A percentile compares a stretch with the other conserved stretches of the same genome.
phyloP scores from a whole-genome alignment of 2,797 vertebrate genomes.

The Channallabes apus region DNA sequence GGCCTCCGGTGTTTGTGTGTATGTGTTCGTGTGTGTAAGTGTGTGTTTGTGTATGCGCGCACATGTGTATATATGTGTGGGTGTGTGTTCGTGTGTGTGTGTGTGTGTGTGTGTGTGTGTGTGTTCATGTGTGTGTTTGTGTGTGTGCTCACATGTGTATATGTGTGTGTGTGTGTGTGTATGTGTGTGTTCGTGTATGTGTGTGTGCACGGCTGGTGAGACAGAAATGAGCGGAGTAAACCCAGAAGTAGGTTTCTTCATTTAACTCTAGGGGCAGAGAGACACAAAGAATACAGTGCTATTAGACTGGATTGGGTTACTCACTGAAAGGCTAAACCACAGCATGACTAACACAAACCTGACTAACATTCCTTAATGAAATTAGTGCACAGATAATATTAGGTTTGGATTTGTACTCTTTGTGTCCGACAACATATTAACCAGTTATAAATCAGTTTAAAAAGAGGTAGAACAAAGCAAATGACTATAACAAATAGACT shows the following conservation, averaged over 20 bases:
- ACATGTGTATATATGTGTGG: not conserved
- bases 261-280: conserved; percentile 1
- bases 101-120: not conserved
- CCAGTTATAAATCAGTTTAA: not conserved
- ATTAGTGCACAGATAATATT: conserved; percentile 1
- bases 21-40: not conserved
- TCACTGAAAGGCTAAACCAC: not conserved
- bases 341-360: conserved; percentile 14
- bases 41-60: not conserved
- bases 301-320: not conserved
- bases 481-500: not conserved
- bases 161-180: not conserved
- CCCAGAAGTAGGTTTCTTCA: conserved; percentile 1
- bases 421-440: not conserved
- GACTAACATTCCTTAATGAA: conserved; percentile 6
- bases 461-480: not conserved
- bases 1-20: conserved; percentile 3
- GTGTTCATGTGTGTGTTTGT: conserved; percentile 13
- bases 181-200: not conserved
- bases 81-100: not conserved
- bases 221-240: not conserved
- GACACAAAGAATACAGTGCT: not conserved
- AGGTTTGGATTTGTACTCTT: not conserved
- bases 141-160: not conserved
- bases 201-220: not conserved